These are phyloP conservation scores for Siderastrea siderea DNA, from an alignment of 92 coral and sea anemone species.

Conservation along the genomic window DNA sequence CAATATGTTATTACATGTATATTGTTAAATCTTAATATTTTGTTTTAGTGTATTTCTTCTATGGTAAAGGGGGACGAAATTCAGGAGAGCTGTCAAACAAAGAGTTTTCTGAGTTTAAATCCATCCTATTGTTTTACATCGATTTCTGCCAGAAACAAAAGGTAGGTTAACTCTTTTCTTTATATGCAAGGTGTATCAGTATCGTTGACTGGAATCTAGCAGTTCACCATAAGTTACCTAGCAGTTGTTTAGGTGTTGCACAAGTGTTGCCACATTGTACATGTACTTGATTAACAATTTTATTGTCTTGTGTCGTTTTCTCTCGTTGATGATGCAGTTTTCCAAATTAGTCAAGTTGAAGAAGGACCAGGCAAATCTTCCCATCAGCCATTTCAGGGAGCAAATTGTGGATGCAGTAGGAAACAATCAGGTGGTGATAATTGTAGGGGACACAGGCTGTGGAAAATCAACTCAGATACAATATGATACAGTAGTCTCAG, in stretches of 20 bases:
- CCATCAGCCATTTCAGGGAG: slow-evolving; percentile 96
- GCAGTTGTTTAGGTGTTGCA: too few relatives aligned
- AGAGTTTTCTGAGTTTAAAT: slow-evolving; percentile 85
- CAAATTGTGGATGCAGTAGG: slow-evolving; percentile 79
- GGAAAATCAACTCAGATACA: slow-evolving; percentile 97
- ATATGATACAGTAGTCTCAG: not conserved
- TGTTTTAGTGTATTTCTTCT: slow-evolving; percentile 24
- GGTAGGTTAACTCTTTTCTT: slow-evolving; percentile 45
- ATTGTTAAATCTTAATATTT: not conserved
- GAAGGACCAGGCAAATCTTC: slow-evolving; percentile 94
- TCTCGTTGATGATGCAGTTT: slow-evolving; percentile 62
- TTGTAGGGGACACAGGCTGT: slow-evolving; percentile 99
- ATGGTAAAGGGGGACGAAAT: not conserved
- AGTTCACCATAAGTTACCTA: too few relatives aligned
- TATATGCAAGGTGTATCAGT: not conserved
- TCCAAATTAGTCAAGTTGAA: slow-evolving; percentile 92
- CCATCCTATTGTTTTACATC: slow-evolving; percentile 92
- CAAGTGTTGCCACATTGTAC: not conserved
- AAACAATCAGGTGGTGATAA: slow-evolving; percentile 89
- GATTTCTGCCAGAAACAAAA: slow-evolving; percentile 98
- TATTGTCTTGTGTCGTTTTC: not conserved
- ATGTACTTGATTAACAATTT: not conserved
- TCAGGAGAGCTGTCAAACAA: slow-evolving; percentile 29
- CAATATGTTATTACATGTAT: not conserved
- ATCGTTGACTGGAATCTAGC: too few relatives aligned